A percentile compares a stretch with the other conserved stretches of the same genome.
These are phyloP conservation scores for Caenorhabditis latens DNA, from an alignment of 1,140 invertebrate species.

Conservation along the genomic window DNA sequence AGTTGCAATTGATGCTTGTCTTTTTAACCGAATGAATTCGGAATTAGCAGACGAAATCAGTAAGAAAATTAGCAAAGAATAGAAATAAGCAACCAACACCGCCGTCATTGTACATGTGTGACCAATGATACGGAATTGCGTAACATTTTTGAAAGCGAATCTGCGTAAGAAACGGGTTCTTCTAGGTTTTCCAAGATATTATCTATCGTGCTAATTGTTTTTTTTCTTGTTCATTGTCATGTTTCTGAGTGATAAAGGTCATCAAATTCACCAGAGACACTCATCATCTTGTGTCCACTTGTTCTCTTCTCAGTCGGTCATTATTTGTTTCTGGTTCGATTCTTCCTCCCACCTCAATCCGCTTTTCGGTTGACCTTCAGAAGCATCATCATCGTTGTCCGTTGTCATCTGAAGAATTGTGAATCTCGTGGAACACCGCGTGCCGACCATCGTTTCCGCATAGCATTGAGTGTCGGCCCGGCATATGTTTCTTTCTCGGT, in stretches of 20 bases:
- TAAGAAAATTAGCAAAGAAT: constrained; percentile 7
- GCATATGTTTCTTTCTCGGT: constrained; percentile 39
- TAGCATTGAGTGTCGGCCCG: constrained; percentile 17
- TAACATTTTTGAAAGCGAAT: constrained; percentile 21
- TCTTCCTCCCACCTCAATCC: constrained; percentile 18
- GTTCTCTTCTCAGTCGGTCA: constrained; percentile 10
- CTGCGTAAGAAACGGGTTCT: constrained; percentile 29
- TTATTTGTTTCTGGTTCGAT: constrained; percentile 53
- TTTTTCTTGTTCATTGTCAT: not conserved
- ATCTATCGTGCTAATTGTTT: not conserved
- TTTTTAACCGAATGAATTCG: constrained; percentile 15
- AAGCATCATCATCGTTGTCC: not conserved
- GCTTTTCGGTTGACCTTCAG: constrained; percentile 19
- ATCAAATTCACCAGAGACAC: not conserved
- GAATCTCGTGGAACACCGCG: not conserved
- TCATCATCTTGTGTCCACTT: not conserved
- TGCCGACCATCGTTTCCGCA: constrained; percentile 30
- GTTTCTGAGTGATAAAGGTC: constrained; percentile 38
- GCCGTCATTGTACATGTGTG: not conserved
- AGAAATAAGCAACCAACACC: constrained; percentile 78
- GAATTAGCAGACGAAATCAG: not conserved
- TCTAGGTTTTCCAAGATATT: not conserved
- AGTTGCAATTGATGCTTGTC: constrained; percentile 52
- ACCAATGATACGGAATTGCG: constrained; percentile 33
- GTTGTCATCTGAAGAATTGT: constrained; percentile 6